Evolutionary conservation across 2,113 vertebrate genomes (phyloP), one percentile per base, ranked within the genome.

Genomic region (Petrocephalus microphthalmus): DNA sequence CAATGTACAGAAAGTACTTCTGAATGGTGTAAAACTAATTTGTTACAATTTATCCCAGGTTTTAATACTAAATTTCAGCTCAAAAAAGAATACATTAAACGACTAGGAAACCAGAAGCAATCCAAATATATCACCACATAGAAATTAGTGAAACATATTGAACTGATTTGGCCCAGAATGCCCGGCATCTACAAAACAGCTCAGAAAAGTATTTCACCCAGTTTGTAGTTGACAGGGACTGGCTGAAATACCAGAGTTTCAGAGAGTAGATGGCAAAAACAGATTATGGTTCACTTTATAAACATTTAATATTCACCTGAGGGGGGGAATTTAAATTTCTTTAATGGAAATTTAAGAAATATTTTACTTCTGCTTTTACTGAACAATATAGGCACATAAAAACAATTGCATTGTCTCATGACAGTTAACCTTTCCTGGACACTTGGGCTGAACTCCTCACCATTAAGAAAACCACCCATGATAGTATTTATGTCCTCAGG

Each of bases 241-340:
- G 57, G 57, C 22, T 15, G 13, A 49, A 51, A 51, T 60, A 52
- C n/a, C 11, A 47, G 45, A 45, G n/a, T 64, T 64, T 64, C n/a
- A 64, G 60, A 64, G n/a, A 71, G 33, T 8, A 71, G 60, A 45
- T 71, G 37, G 37, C 67, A n/a, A 17, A 74, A 19, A 37, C 25
- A 29, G 86, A 64, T 49, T 87, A 45, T 87, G 86, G 57, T 42
- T 87, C 60, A 25, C 86, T 71, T 29, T 47, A 57, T 87, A 87
- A 52, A 87, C 60, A 87, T 67, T 67, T 11, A 67, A 60, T 49
- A 60, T 71, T 84, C 22, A 78, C 33, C 81, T 37, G 45, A 74
- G 42, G 33, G 67, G 51, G 51, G 52, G 2, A 74, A 33, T n/a
- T 0, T 81, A 81, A 60, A 60, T 6, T 47, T 83, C 20, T 22